Percentiles rank a stretch among this genome's conserved stretches.
These are phyloP conservation scores for Trachymyrmex septentrionalis DNA, from an alignment of 1,140 invertebrate species.

Conservation along the genomic window DNA sequence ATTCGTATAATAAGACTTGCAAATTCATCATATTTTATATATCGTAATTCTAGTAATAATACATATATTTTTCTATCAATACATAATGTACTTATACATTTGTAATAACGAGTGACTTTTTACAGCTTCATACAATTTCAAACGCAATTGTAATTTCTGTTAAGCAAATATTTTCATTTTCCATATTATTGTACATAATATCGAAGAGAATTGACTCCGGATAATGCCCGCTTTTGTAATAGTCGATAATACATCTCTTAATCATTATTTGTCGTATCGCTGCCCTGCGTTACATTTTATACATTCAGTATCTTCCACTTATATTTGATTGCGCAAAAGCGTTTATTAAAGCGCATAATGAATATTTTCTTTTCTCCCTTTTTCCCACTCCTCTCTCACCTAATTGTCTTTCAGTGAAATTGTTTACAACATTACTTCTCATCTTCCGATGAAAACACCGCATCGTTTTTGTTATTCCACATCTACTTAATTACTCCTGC, in stretches of 20 bases:
- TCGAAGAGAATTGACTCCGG: not conserved
- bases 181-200: not conserved
- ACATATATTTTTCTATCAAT: not conserved
- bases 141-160: not conserved
- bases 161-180: not conserved
- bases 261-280: conserved; percentile 29
- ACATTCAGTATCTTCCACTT: conserved; percentile 11
- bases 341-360: conserved; percentile 38
- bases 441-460: not conserved
- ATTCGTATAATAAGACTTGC: not conserved
- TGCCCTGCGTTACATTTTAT: not conserved
- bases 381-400: conserved; percentile 25
- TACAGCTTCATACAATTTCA: not conserved
- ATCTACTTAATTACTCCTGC: conserved; percentile 29
- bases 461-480: conserved; percentile 13
- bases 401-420: conserved; percentile 47
- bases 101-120: not conserved
- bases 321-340: conserved; percentile 31
- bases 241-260: not conserved
- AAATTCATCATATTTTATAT: not conserved
- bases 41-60: not conserved
- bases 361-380: conserved; percentile 45
- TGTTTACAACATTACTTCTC: conserved; percentile 18
- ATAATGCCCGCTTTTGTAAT: conserved; percentile 6
- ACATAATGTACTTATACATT: not conserved